Percentiles rank a stretch among this genome's conserved stretches.
Evolutionary conservation across 2,113 vertebrate genomes (phyloP).

Genomic region (Chaetorhynchus papuensis): DNA sequence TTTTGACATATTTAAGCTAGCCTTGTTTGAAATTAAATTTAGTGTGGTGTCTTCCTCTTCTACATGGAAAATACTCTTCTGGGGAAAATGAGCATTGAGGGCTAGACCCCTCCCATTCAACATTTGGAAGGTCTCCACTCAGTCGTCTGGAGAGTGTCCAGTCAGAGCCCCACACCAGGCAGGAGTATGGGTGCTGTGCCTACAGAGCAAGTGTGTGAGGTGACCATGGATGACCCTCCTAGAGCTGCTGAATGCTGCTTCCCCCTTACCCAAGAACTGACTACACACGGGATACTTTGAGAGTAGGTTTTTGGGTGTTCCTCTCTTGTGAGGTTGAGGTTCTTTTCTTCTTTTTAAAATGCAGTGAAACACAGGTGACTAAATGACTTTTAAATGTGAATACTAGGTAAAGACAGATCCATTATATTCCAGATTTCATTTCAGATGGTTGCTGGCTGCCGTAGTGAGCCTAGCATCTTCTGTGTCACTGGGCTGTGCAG

Average conservation of each 20-base stretch:
- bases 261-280: neutral
- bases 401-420: neutral
- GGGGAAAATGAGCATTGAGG: neutral
- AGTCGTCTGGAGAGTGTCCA: rapidly evolving
- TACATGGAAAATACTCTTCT: neutral
- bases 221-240: neutral
- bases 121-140: neutral
- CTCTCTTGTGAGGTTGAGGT: neutral
- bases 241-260: neutral
- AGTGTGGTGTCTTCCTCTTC: neutral
- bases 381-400: neutral
- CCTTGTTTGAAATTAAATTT: neutral
- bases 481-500: neutral
- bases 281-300: rapidly evolving
- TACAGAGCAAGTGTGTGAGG: neutral
- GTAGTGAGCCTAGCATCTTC: neutral
- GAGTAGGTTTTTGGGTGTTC: neutral
- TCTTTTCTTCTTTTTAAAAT: neutral
- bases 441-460: neutral
- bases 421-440: neutral
- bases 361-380: neutral
- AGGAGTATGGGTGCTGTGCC: neutral
- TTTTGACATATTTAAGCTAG: neutral
- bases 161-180: rapidly evolving
- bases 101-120: neutral